Evolutionary conservation across 2,888 invertebrate genomes (phyloP), one percentile per base, ranked within the genome.

Genomic region (Parnassius mnemosyne): DNA sequence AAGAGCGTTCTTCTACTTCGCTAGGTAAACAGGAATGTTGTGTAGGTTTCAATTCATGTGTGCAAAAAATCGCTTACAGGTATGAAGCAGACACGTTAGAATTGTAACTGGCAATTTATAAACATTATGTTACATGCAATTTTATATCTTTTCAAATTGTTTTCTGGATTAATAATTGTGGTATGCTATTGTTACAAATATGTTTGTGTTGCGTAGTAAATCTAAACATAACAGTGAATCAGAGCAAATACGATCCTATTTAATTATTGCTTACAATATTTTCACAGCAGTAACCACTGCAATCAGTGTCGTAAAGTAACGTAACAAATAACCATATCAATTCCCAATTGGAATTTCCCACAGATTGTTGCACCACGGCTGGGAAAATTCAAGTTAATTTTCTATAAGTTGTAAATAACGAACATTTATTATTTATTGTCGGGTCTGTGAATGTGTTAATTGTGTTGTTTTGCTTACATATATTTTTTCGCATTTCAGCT

Each of bases 321-420:
- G 46, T 12, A 20, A 55, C 12, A 25, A 60, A 60, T 34, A 60
- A 53, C 57, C 57, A 54, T 55, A 53, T 57, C 53, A 57, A 55
- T 56, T 46, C 55, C 11, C 16, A 58, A 51, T 56, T 50, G 58
- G 20, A 60, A 57, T 77, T 84, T 84, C 83, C 79, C 83, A 84
- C 81, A 77, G 77, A 78, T 77, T 79, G 79, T 80, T 68, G 76
- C 68, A 56, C 64, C 67, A 66, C 63, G 67, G 75, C 77, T 81
- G 81, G 78, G 78, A 80, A 80, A 77, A 72, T 68, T 34, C n/a
- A 12, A 25, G 10, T 34, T 9, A 76, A 43, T 46, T 79, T 78
- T 79, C 77, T 76, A 75, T 74, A 74, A 73, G 71, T 72, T 73
- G 73, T 75, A 66, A 76, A 70, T 69, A 68, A 69, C 70, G 70